A percentile compares a stretch with the other conserved stretches of the same genome.
These are phyloP conservation scores for Pachyuromys duprasi DNA, from an alignment of 2,797 vertebrate species.

Conservation along the genomic window DNA sequence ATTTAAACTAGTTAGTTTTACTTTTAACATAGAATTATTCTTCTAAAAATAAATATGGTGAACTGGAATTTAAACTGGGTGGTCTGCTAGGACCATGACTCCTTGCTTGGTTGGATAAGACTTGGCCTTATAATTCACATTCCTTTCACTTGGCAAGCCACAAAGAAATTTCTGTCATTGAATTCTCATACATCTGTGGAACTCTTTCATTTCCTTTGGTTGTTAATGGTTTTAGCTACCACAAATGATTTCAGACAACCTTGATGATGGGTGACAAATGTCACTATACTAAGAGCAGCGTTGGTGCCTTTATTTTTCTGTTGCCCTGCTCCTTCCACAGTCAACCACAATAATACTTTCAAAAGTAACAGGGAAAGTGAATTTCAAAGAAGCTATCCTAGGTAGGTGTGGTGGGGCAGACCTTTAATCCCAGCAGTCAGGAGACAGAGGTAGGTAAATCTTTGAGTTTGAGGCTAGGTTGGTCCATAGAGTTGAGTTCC, in stretches of 20 bases:
- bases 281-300: not conserved
- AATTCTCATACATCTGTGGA: conserved; percentile 1
- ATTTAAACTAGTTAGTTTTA: not conserved
- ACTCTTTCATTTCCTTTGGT: not conserved
- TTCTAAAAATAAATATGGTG: conserved; percentile 46
- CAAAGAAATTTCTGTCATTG: conserved; percentile 28
- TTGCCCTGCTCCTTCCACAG: not conserved
- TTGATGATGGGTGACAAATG: not conserved
- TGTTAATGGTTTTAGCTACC: conserved; percentile 43
- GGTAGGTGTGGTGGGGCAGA: not conserved
- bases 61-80: conserved; percentile 42
- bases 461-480: too few species aligned
- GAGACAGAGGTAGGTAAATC: not conserved
- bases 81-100: conserved; percentile 22
- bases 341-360: not conserved
- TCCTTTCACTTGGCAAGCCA: conserved; percentile 47
- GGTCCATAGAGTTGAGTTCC: too few species aligned
- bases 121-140: conserved; percentile 23
- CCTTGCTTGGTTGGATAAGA: not conserved
- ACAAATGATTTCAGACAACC: not conserved
- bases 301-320: not conserved
- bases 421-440: not conserved
- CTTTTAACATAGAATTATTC: conserved; percentile 23
- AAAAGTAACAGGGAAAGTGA: not conserved
- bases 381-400: not conserved